phyloP scores from a whole-genome alignment of 2,113 vertebrate genomes.

The Addax nasomaculatus region DNA sequence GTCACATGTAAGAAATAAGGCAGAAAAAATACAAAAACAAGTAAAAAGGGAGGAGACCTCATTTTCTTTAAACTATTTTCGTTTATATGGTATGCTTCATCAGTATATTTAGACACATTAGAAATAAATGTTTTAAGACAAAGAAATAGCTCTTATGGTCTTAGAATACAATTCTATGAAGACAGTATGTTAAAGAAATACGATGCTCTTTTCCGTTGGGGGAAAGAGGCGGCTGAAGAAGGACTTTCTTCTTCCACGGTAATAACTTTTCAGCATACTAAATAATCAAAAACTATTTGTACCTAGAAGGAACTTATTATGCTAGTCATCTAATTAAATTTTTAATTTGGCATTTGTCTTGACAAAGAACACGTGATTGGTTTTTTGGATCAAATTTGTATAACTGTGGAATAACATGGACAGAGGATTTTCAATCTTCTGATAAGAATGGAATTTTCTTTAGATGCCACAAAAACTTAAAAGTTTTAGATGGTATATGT shows the following conservation, averaged over 20 bases:
- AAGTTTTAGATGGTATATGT: not conserved
- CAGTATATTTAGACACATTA: not conserved
- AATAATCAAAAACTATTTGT: constrained; percentile 9
- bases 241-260: not conserved
- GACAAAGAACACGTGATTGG: not conserved
- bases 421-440: not conserved
- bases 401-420: not conserved
- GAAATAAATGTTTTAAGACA: constrained; percentile 9
- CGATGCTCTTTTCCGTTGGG: not conserved
- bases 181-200: not conserved
- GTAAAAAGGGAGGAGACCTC: not conserved
- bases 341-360: not conserved
- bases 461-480: not conserved
- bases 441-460: not conserved
- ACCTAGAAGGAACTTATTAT: not conserved
- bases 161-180: constrained; percentile 26
- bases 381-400: not conserved
- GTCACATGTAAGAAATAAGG: constrained; percentile 11
- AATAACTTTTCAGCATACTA: not conserved
- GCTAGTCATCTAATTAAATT: not conserved
- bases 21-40: not conserved
- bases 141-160: not conserved
- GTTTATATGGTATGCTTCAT: not conserved
- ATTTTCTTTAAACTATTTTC: constrained; percentile 14
- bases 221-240: not conserved